Percentiles rank a stretch among this genome's conserved stretches.
phyloP scores from a whole-genome alignment of 1,140 invertebrate species.

The Habropoda laboriosa region DNA sequence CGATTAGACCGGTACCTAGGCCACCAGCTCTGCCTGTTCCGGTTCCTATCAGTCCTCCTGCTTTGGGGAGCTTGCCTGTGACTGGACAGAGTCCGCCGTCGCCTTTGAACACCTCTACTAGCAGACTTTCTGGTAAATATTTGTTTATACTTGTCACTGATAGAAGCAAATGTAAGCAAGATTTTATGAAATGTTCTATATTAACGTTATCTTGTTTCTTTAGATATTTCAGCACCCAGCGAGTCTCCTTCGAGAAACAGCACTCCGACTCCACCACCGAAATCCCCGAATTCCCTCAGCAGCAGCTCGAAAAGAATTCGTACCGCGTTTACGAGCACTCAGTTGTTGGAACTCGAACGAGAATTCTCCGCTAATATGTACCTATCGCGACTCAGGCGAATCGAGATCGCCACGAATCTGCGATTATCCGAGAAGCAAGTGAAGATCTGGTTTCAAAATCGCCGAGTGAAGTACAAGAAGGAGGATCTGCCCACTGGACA shows the following conservation, averaged over 20 bases:
- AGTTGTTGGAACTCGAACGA: slow-evolving; percentile 94
- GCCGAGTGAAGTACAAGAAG: slow-evolving; percentile 95
- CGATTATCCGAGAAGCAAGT: slow-evolving; percentile 96
- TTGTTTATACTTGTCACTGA: neutral
- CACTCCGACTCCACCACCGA: slow-evolving; percentile 83
- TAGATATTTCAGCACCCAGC: slow-evolving; percentile 80
- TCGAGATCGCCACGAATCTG: slow-evolving; percentile 95
- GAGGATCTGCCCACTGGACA: slow-evolving; percentile 83
- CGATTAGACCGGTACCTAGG: slow-evolving; percentile 75
- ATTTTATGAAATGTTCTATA: neutral
- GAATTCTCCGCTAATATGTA: slow-evolving; percentile 96
- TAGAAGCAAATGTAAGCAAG: too few relatives aligned
- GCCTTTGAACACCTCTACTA: slow-evolving; percentile 71
- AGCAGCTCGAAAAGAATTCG: slow-evolving; percentile 90
- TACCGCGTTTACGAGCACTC: slow-evolving; percentile 96
- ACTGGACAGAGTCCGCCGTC: slow-evolving; percentile 76
- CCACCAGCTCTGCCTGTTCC: slow-evolving; percentile 69
- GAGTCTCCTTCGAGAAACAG: slow-evolving; percentile 81
- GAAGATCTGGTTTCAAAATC: slow-evolving; percentile 97
- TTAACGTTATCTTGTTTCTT: slow-evolving; percentile 27
- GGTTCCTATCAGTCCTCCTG: slow-evolving; percentile 66
- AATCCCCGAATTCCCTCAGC: slow-evolving; percentile 80
- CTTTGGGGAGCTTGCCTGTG: slow-evolving; percentile 59
- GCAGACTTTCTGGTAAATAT: slow-evolving; percentile 72
- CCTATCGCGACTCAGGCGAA: slow-evolving; percentile 92